Evolutionary conservation across 2,888 invertebrate species (phyloP).

Genomic region (Heterodera filipjevi): DNA sequence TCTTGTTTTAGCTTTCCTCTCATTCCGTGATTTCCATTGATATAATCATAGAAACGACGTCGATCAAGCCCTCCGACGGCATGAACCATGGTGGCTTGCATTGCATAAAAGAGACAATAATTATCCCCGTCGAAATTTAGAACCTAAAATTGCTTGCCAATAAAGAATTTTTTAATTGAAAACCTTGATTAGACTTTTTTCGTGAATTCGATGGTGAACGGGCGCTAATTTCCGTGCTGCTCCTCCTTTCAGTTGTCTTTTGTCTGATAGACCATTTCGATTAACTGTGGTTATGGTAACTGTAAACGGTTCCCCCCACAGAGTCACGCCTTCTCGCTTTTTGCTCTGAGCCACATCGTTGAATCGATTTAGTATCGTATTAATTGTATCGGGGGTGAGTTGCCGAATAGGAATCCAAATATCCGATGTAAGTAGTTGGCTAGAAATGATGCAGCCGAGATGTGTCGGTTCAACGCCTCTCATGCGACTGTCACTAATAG

Average conservation of each 20-base stretch:
- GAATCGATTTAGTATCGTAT: constrained; percentile 14
- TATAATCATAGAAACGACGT: neutral
- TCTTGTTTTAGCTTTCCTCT: neutral
- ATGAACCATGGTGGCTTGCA: neutral
- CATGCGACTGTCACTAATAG: neutral
- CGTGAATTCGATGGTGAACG: neutral
- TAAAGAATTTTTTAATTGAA: neutral
- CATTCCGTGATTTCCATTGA: neutral
- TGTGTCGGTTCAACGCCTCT: neutral
- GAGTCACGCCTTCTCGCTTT: constrained; percentile 1
- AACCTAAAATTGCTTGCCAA: neutral
- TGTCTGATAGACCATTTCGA: neutral
- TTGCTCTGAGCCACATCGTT: constrained; percentile 5
- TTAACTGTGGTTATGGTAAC: constrained; percentile 1
- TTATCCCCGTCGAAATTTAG: neutral
- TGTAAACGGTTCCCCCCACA: constrained; percentile 14
- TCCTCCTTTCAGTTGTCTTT: constrained; percentile 1
- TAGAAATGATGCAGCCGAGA: neutral
- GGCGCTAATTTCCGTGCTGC: neutral
- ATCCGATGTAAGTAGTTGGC: neutral
- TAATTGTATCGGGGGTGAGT: neutral
- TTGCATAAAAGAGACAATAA: constrained; percentile 10
- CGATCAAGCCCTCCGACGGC: neutral
- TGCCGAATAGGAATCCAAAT: constrained; percentile 13
- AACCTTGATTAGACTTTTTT: constrained; percentile 16